Conservation (phyloP, 1,140 invertebrate genomes). For the Cotesia glomerata region DNA sequence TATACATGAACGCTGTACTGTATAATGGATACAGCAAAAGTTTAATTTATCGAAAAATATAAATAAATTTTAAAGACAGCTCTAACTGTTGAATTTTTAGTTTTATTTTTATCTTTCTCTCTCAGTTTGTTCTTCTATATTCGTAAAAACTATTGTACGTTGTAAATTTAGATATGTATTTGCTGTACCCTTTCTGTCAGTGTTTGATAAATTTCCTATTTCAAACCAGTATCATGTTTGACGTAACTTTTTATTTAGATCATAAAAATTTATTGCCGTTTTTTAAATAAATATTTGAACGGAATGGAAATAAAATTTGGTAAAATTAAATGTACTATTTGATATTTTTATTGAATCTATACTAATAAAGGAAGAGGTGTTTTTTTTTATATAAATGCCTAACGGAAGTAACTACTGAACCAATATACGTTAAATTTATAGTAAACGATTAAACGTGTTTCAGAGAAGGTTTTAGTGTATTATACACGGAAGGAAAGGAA, state of each 20-base stretch:
- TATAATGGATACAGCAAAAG: not conserved
- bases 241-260: too few species aligned
- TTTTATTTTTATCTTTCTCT: not conserved
- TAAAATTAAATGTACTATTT: not conserved
- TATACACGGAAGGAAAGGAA: too few species aligned
- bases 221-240: too few species aligned
- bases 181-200: not conserved
- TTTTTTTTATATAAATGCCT: too few species aligned
- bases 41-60: not conserved
- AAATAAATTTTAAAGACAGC: not conserved
- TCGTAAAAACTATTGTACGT: not conserved
- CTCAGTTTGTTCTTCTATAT: not conserved
- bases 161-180: not conserved
- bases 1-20: too few species aligned
- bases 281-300: not conserved
- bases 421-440: too few species aligned
- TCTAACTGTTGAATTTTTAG: not conserved
- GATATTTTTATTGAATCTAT: not conserved
- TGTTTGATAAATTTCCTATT: conserved; percentile 7
- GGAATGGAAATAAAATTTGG: conserved; percentile 1
- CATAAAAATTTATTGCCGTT: too few species aligned
- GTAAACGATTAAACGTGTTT: too few species aligned
- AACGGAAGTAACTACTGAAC: too few species aligned
- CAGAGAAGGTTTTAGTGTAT: too few species aligned
- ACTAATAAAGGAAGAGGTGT: too few species aligned